phyloP scores from a whole-genome alignment of 1,140 invertebrate species.

The Heliothis subflexa region DNA sequence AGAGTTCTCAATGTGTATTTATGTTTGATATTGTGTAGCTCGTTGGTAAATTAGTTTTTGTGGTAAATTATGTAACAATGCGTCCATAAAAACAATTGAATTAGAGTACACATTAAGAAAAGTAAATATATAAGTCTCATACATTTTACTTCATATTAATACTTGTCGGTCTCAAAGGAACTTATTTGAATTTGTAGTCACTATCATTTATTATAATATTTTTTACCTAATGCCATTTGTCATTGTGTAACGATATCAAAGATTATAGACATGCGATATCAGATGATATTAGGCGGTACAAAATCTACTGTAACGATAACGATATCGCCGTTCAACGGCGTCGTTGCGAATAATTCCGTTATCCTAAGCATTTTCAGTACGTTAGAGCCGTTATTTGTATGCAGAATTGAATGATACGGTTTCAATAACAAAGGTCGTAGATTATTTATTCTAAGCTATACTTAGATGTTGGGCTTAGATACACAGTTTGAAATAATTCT shows the following conservation, averaged over 20 bases:
- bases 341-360: conserved; percentile 22
- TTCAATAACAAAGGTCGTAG: background rate
- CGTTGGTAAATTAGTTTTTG: too few species aligned
- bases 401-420: background rate
- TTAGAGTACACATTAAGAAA: too few species aligned
- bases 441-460: conserved; percentile 3
- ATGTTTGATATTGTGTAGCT: too few species aligned
- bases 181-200: background rate
- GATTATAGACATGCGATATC: conserved; percentile 1
- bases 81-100: too few species aligned
- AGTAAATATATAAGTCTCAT: too few species aligned
- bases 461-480: background rate
- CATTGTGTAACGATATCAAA: conserved; percentile 16
- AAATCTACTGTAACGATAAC: conserved; percentile 19
- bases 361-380: background rate
- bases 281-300: conserved; percentile 9
- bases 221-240: conserved; percentile 10
- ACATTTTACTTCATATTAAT: too few species aligned
- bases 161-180: background rate
- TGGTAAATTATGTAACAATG: too few species aligned
- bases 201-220: conserved; percentile 6
- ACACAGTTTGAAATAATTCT: background rate
- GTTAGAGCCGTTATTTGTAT: conserved; percentile 27
- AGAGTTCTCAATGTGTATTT: too few species aligned
- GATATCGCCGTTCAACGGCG: conserved; percentile 18